Evolutionary conservation across 2,113 vertebrate genomes (phyloP).

Genomic region (Zosterops pallidus): DNA sequence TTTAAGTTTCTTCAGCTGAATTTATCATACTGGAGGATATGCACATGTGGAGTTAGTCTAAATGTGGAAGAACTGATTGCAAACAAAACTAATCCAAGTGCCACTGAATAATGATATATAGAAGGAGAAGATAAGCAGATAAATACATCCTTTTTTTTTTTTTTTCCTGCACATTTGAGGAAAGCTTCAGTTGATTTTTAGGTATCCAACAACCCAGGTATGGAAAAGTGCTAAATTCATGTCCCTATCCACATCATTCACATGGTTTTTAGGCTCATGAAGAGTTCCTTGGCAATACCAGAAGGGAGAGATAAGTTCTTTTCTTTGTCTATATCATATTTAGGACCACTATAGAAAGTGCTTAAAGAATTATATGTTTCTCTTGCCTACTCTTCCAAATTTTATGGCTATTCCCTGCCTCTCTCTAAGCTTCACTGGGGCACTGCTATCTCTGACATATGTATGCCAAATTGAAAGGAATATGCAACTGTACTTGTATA

Average conservation of each 20-base stretch:
- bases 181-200: not conserved
- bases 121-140: slow-evolving; percentile 1
- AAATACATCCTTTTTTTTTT: not conserved
- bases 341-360: not conserved
- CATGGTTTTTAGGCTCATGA: not conserved
- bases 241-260: not conserved
- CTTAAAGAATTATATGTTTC: not conserved
- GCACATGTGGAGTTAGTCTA: not conserved
- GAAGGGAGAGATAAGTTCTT: not conserved
- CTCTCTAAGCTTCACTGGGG: not conserved
- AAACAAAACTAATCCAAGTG: slow-evolving; percentile 38
- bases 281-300: not conserved
- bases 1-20: not conserved
- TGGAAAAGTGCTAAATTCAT: not conserved
- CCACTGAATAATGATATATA: not conserved
- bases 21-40: not conserved
- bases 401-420: not conserved
- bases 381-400: not conserved
- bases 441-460: not conserved
- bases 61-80: not conserved
- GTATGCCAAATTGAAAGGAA: not conserved
- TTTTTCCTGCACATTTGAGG: not conserved
- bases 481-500: not conserved
- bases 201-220: not conserved
- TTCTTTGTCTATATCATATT: not conserved